These are phyloP conservation scores for Anarrhichthys ocellatus DNA, from an alignment of 2,113 vertebrate species.

Conservation along the genomic window DNA sequence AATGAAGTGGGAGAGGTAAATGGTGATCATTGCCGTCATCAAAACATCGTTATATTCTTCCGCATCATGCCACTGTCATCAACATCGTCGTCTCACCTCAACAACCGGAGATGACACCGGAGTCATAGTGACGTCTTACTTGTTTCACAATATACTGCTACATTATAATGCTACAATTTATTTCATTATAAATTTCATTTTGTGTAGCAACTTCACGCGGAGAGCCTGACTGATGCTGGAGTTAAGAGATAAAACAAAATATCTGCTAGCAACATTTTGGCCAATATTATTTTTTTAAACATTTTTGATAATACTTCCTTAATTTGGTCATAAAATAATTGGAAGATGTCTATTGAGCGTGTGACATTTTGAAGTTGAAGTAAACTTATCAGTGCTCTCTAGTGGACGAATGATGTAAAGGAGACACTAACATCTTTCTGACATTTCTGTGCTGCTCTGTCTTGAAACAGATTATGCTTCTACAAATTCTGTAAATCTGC, in stretches of 20 bases:
- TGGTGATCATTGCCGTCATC: not conserved
- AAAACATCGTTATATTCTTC: not conserved
- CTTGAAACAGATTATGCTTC: not conserved
- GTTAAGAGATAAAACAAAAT: not conserved
- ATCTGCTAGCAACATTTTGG: not conserved
- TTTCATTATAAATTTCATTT: not conserved
- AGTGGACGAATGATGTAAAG: not conserved
- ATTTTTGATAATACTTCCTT: not conserved
- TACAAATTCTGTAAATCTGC: not conserved
- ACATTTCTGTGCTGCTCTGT: not conserved
- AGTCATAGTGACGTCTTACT: not conserved
- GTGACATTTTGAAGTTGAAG: not conserved
- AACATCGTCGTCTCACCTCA: slow-evolving; percentile 5
- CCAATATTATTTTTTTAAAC: not conserved
- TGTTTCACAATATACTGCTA: slow-evolving; percentile 8
- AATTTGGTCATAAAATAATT: not conserved
- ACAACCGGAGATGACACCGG: not conserved
- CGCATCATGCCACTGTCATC: not conserved
- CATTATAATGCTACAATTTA: slow-evolving; percentile 21
- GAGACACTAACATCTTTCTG: not conserved
- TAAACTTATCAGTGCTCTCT: not conserved
- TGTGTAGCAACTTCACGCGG: not conserved
- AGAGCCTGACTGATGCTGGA: not conserved
- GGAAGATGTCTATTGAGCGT: not conserved
- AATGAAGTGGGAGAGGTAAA: not conserved